These are phyloP conservation scores for Antigone vipio DNA, from an alignment of 2,113 vertebrate genomes.

Conservation along the genomic window DNA sequence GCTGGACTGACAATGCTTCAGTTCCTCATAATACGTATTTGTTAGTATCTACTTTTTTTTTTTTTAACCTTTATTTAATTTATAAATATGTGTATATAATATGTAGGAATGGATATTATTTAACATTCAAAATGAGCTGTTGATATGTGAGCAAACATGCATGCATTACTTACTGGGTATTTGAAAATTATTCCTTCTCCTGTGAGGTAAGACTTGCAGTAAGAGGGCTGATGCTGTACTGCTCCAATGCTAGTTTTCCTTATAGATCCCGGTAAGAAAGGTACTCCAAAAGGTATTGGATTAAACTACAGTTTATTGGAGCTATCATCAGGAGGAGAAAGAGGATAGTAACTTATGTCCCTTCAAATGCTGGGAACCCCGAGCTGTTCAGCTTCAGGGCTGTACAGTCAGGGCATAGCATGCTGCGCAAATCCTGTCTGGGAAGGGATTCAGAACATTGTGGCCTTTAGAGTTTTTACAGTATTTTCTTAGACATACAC, in stretches of 20 bases:
- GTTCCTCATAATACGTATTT: not conserved
- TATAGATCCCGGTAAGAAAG: not conserved
- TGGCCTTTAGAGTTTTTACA: not conserved
- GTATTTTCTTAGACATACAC: not conserved
- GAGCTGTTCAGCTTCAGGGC: not conserved
- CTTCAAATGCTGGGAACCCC: not conserved
- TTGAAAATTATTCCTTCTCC: not conserved
- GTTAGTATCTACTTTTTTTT: not conserved
- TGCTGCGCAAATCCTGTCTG: rapidly evolving
- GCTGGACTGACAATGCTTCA: not conserved
- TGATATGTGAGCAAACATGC: not conserved
- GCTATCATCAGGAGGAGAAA: not conserved
- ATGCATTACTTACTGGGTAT: not conserved
- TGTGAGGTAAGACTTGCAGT: not conserved
- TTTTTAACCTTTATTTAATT: not conserved
- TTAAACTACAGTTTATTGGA: not conserved
- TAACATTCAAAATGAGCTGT: not conserved
- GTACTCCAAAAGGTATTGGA: not conserved
- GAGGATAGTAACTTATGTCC: not conserved
- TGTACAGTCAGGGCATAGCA: not conserved
- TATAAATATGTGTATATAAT: not conserved
- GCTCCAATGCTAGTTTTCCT: not conserved
- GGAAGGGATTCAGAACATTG: not conserved
- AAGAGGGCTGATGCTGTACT: not conserved
- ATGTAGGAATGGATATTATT: not conserved